Conservation (phyloP, 2,888 invertebrate genomes). For the Eurois occulta region DNA sequence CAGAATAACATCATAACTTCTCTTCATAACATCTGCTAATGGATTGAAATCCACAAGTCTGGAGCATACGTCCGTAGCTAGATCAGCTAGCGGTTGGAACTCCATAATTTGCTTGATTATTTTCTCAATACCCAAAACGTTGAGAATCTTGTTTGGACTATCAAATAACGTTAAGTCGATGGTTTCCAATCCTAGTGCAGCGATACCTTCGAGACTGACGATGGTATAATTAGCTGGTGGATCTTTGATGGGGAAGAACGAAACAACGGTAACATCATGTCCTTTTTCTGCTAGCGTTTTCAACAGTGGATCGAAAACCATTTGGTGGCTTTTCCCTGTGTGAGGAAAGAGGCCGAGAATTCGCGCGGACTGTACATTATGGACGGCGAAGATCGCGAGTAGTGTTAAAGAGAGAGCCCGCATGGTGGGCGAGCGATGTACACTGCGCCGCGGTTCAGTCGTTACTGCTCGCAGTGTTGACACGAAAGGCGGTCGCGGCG, state of each 20-base stretch:
- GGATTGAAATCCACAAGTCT: conserved; percentile 82
- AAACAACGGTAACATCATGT: conserved; percentile 91
- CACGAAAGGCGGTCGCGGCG: conserved; percentile 32
- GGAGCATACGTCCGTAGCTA: conserved; percentile 82
- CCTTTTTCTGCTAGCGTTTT: conserved; percentile 89
- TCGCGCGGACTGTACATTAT: conserved; percentile 80
- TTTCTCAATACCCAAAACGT: conserved; percentile 74
- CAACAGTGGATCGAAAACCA: conserved; percentile 90
- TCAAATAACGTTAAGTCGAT: conserved; percentile 79
- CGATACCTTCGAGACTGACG: conserved; percentile 84
- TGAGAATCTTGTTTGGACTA: conserved; percentile 69
- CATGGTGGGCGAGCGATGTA: conserved; percentile 76
- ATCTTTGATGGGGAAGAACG: conserved; percentile 89
- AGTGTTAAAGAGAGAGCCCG: conserved; percentile 70
- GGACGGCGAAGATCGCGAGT: conserved; percentile 71
- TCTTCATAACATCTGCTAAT: conserved; percentile 79
- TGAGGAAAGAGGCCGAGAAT: conserved; percentile 91
- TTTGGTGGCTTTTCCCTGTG: conserved; percentile 91
- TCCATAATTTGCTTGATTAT: conserved; percentile 75
- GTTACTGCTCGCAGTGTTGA: conserved; percentile 63
- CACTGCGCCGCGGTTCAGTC: conserved; percentile 63
- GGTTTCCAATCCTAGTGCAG: conserved; percentile 79
- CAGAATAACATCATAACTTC: conserved; percentile 91
- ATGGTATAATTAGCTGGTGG: conserved; percentile 86
- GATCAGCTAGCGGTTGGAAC: conserved; percentile 76